Conservation (phyloP, 2,113 vertebrate species). For the Corynorhinus townsendii region DNA sequence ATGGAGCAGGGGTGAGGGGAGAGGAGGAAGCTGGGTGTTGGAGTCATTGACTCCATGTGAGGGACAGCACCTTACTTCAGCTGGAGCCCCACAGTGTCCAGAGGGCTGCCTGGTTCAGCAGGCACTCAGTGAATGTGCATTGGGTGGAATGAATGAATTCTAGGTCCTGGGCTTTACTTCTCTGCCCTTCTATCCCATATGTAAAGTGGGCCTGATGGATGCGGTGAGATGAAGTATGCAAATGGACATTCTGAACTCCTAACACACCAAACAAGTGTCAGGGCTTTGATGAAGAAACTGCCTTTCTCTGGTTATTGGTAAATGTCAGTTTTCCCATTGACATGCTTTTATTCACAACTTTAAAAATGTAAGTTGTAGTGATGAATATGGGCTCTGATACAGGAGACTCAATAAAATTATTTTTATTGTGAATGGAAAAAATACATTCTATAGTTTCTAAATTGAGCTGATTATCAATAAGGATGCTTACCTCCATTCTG, state of each 20-base stretch:
- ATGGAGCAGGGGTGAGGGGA: background rate
- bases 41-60: background rate
- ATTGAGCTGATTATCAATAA: background rate
- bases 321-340: background rate
- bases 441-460: background rate
- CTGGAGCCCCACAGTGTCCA: background rate
- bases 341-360: background rate
- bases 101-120: background rate
- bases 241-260: background rate
- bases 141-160: background rate
- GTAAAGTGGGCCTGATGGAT: background rate
- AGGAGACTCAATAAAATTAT: background rate
- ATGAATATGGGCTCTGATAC: background rate
- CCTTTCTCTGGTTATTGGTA: background rate
- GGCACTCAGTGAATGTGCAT: background rate
- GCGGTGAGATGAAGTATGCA: background rate
- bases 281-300: background rate
- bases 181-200: background rate
- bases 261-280: background rate
- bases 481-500: background rate
- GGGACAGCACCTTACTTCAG: background rate
- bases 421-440: constrained; percentile 36
- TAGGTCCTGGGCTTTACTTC: background rate
- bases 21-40: background rate
- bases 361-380: background rate